Conservation (phyloP, 2,113 vertebrate species). For the Halcyon malimbica region DNA sequence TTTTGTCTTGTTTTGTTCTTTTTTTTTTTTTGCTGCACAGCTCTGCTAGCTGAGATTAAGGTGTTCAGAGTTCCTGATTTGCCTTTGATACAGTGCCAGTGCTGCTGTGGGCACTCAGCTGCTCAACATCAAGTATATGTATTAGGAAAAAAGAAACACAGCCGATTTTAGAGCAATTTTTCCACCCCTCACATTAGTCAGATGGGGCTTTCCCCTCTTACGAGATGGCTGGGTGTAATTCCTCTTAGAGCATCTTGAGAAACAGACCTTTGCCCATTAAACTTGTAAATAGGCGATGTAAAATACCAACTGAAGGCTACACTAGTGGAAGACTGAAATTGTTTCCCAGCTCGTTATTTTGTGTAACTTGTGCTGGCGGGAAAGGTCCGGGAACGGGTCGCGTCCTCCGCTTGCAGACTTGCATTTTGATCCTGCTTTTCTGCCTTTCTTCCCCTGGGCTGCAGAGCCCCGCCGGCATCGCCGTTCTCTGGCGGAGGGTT, state of each 20-base stretch:
- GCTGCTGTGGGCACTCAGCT: neutral
- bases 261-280: neutral
- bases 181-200: neutral
- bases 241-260: neutral
- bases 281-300: neutral
- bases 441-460: neutral
- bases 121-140: neutral
- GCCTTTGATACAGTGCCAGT: neutral
- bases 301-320: neutral
- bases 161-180: neutral
- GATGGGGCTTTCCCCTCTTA: neutral
- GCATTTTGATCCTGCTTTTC: neutral
- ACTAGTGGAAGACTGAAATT: neutral
- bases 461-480: neutral
- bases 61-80: neutral
- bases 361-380: neutral
- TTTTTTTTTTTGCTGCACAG: neutral
- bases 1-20: neutral
- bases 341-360: neutral
- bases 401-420: fast-evolving
- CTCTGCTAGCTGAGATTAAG: constrained; percentile 1
- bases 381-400: neutral
- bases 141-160: neutral
- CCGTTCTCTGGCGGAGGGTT: neutral
- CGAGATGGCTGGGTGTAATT: neutral